Conservation (phyloP, 1,140 invertebrate species). For the Anthonomus grandis region DNA sequence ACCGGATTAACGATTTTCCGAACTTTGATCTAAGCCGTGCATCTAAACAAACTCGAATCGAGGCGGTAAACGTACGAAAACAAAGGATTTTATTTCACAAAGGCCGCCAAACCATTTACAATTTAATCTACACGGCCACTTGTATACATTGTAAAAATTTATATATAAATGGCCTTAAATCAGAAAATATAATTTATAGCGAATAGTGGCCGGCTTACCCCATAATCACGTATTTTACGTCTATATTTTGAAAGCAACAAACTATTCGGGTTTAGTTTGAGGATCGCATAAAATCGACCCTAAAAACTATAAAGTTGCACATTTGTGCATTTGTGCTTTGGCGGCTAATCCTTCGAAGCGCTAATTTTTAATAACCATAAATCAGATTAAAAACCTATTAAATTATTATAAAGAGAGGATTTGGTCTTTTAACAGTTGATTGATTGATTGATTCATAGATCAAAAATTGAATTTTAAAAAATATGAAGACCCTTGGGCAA, state of each 20-base stretch:
- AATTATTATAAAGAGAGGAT: no score
- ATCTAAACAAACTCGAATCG: slow-evolving; percentile 40
- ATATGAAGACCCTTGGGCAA: no score
- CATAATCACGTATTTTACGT: slow-evolving; percentile 13
- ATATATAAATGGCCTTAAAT: slow-evolving; percentile 8
- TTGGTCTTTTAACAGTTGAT: no score
- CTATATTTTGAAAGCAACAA: slow-evolving; percentile 10
- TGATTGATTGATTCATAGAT: no score
- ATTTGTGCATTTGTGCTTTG: slow-evolving; percentile 11
- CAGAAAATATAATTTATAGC: not conserved
- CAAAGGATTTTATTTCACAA: slow-evolving; percentile 45
- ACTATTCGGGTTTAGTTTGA: not conserved
- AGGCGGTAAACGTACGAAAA: slow-evolving; percentile 41
- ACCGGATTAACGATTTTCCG: slow-evolving; percentile 40
- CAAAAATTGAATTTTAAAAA: no score
- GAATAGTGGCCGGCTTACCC: no score
- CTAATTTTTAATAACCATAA: slow-evolving; percentile 30
- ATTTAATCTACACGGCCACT: slow-evolving; percentile 30
- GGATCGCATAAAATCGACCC: slow-evolving; percentile 2
- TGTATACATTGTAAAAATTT: slow-evolving; percentile 24
- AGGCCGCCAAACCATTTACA: slow-evolving; percentile 7
- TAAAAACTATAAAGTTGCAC: slow-evolving; percentile 24
- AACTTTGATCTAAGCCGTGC: slow-evolving; percentile 40
- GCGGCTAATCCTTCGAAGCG: slow-evolving; percentile 9
- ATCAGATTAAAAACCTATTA: slow-evolving; percentile 28